A percentile compares a stretch with the other conserved stretches of the same genome.
Evolutionary conservation across 2,797 vertebrate species (phyloP).

Genomic region (Acanthurus leucopareius): DNA sequence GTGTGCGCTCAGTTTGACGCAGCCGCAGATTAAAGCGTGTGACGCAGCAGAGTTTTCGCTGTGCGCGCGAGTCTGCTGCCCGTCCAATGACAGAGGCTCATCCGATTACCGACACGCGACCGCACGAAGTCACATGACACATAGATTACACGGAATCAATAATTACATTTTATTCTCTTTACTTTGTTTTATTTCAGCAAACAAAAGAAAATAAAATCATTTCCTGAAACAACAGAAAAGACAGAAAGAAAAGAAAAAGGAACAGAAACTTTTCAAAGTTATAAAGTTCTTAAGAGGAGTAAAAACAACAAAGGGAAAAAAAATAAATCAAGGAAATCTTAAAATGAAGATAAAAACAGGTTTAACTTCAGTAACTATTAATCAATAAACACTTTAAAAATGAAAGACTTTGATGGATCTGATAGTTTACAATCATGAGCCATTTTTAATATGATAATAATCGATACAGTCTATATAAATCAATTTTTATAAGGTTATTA

Average conservation of each 20-base stretch:
- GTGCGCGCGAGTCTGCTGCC: background rate
- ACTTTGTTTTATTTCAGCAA: background rate
- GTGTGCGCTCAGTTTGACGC: fast-evolving
- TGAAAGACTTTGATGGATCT: no score
- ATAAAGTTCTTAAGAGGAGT: background rate
- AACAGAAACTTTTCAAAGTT: background rate
- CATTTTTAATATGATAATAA: no score
- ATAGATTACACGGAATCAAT: background rate
- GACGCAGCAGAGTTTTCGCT: constrained; percentile 52
- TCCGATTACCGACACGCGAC: constrained; percentile 53
- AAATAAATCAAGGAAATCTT: background rate
- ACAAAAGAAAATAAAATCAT: background rate
- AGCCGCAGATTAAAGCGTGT: constrained; percentile 41
- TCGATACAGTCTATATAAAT: no score
- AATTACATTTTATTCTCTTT: no score
- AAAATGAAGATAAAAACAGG: background rate
- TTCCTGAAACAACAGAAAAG: background rate
- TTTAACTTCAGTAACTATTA: background rate
- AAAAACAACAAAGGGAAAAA: background rate
- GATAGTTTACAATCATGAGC: no score
- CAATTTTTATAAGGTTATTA: no score
- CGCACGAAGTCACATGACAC: background rate
- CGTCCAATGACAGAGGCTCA: constrained; percentile 39
- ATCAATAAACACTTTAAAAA: no score
- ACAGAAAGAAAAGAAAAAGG: background rate